These are phyloP conservation scores for Pogoniulus pusillus DNA, from an alignment of 2,797 vertebrate species.

Conservation along the genomic window DNA sequence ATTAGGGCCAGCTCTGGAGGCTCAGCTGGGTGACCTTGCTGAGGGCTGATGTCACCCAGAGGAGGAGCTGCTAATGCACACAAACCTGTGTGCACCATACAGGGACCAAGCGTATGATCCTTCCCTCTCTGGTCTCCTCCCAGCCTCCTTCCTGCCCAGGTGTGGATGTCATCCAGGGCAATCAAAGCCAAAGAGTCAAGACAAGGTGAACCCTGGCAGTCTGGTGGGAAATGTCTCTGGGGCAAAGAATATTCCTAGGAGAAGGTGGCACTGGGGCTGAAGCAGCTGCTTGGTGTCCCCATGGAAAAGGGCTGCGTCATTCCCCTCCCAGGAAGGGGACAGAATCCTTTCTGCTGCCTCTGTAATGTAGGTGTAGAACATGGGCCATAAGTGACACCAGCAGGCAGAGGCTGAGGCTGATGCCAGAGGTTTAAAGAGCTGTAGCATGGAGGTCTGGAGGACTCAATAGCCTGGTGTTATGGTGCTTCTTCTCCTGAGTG, in stretches of 20 bases:
- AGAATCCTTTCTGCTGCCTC: not conserved
- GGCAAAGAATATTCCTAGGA: not conserved
- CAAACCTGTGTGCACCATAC: not conserved
- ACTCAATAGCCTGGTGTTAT: not conserved
- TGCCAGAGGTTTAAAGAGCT: not conserved
- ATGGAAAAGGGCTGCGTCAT: not conserved
- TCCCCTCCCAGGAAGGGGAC: not conserved
- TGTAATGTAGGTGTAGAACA: not conserved
- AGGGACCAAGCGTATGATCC: accelerated
- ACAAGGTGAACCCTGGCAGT: not conserved
- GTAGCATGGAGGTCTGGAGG: not conserved
- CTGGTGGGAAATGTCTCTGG: not conserved
- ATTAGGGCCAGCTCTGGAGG: not conserved
- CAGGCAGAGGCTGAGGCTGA: not conserved
- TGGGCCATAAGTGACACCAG: accelerated
- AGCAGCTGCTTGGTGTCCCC: not conserved
- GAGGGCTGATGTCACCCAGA: not conserved
- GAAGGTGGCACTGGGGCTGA: not conserved
- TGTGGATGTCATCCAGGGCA: not conserved
- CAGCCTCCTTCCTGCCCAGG: not conserved
- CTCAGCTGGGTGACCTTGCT: not conserved
- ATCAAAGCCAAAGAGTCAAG: not conserved
- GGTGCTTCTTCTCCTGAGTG: not conserved
- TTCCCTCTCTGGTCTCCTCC: not conserved
- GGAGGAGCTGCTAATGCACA: not conserved